A percentile compares a stretch with the other conserved stretches of the same genome.
Evolutionary conservation across 2,888 invertebrate genomes (phyloP).

Genomic region (Andrena marginata): DNA sequence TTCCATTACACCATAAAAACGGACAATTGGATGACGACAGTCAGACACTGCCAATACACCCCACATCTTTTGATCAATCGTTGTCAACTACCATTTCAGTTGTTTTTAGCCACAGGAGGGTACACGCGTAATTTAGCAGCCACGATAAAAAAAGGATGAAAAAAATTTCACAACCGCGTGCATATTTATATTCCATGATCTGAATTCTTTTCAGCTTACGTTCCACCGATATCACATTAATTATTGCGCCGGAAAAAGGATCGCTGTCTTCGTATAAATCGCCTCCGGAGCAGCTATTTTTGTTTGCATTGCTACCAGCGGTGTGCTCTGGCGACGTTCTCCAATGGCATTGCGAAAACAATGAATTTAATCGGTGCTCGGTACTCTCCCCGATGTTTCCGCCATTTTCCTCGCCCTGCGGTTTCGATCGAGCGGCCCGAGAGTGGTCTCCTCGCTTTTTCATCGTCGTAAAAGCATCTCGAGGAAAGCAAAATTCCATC

Average conservation of each 20-base stretch:
- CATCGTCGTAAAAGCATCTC: slow-evolving; percentile 2
- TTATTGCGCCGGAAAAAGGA: slow-evolving; percentile 35
- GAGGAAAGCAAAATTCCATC: slow-evolving; percentile 1
- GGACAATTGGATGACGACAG: not conserved
- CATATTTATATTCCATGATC: slow-evolving; percentile 61
- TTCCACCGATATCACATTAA: slow-evolving; percentile 53
- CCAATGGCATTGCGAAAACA: slow-evolving; percentile 13
- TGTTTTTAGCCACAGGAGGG: slow-evolving; percentile 11
- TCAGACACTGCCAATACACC: not conserved
- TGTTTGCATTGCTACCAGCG: not conserved
- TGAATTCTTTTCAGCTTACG: slow-evolving; percentile 70
- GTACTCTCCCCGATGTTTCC: not conserved
- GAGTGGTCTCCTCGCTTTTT: not conserved
- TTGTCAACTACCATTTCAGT: not conserved
- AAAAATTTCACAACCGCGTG: slow-evolving; percentile 16
- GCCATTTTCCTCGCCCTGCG: not conserved
- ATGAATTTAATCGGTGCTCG: slow-evolving; percentile 12
- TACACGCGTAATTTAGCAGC: slow-evolving; percentile 3
- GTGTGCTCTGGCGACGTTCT: not conserved
- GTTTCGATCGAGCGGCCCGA: not conserved
- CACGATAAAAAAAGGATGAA: not conserved
- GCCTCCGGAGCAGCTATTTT: not conserved
- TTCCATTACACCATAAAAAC: too few relatives aligned
- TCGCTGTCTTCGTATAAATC: slow-evolving; percentile 2
- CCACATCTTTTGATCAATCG: too few relatives aligned